Percentiles rank a stretch among this genome's conserved stretches.
These are phyloP conservation scores for Ptyas mucosa DNA, from an alignment of 2,113 vertebrate genomes.

Conservation along the genomic window DNA sequence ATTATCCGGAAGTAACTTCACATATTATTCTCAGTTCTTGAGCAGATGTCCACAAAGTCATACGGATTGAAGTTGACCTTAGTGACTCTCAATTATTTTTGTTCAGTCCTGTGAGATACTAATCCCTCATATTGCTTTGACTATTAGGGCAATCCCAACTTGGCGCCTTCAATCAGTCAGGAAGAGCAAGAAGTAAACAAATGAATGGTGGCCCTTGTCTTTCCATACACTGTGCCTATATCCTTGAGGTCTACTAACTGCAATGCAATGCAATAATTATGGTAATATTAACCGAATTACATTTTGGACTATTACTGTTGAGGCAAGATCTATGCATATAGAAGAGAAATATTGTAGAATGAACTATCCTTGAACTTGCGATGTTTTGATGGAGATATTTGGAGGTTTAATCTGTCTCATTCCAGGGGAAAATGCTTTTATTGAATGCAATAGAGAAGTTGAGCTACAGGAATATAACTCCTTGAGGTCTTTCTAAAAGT, in stretches of 20 bases:
- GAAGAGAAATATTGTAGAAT: background rate
- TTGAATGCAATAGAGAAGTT: background rate
- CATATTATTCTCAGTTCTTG: background rate
- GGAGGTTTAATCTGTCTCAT: background rate
- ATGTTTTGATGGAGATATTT: background rate
- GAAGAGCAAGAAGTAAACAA: background rate
- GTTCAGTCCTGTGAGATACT: background rate
- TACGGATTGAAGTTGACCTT: background rate
- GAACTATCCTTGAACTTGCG: background rate
- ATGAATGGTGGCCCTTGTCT: background rate
- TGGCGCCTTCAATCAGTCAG: background rate
- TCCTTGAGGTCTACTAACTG: background rate
- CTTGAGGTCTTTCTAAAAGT: background rate
- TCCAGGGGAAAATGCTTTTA: background rate
- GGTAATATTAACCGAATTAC: background rate
- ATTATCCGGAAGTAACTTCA: too few species aligned
- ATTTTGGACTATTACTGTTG: background rate
- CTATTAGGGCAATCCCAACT: background rate
- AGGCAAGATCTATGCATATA: background rate
- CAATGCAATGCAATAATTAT: background rate
- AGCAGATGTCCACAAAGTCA: background rate
- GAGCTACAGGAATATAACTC: background rate
- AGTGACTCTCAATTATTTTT: background rate
- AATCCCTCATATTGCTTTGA: background rate
- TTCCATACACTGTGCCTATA: background rate